Evolutionary conservation across 2,797 vertebrate species (phyloP).

Genomic region (Enteromius argenteus): DNA sequence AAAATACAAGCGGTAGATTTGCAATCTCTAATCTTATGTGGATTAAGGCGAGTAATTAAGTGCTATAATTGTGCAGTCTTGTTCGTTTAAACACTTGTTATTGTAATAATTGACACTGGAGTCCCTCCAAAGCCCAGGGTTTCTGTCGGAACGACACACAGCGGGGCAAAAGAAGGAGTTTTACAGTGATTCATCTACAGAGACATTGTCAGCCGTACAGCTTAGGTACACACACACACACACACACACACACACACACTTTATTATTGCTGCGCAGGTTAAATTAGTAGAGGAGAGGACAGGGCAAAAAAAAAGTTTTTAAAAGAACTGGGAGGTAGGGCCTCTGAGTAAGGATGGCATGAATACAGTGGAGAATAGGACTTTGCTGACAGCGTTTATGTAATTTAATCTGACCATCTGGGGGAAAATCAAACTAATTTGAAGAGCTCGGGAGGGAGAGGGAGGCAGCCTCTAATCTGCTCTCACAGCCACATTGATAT

Average conservation of each 20-base stretch:
- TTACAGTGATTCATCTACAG: constrained; percentile 41
- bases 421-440: constrained; percentile 87
- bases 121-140: constrained; percentile 54
- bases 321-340: neutral
- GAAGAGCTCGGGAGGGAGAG: constrained; percentile 49
- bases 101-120: constrained; percentile 66
- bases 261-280: neutral
- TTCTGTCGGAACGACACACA: constrained; percentile 32
- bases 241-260: too few species aligned
- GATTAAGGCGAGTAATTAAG: constrained; percentile 67
- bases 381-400: constrained; percentile 87
- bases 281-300: neutral
- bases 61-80: constrained; percentile 63
- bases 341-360: constrained; percentile 46
- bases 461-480: constrained; percentile 40
- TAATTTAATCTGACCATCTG: constrained; percentile 92
- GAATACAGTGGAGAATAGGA: constrained; percentile 83
- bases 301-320: neutral
- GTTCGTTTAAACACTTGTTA: constrained; percentile 62
- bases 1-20: constrained; percentile 47
- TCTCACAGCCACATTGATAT: constrained; percentile 55
- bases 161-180: constrained; percentile 1
- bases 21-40: constrained; percentile 56
- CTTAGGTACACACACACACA: constrained; percentile 2
- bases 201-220: constrained; percentile 14